These are phyloP conservation scores for Caerostris extrusa DNA, from an alignment of 1,140 invertebrate species.

Conservation along the genomic window DNA sequence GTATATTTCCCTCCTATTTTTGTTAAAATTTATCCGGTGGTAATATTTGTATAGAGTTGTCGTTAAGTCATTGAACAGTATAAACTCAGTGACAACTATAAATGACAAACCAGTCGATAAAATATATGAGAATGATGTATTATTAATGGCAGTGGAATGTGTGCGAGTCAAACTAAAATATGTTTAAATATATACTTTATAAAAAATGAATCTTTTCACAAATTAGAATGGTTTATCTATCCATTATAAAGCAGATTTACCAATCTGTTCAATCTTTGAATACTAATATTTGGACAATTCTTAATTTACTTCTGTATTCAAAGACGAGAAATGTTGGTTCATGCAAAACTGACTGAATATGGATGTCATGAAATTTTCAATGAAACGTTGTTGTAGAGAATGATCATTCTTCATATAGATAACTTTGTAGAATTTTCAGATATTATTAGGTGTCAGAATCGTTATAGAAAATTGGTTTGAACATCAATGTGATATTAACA, in stretches of 20 bases:
- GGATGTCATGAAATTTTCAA: not conserved
- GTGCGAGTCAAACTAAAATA: not conserved
- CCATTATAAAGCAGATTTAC: not conserved
- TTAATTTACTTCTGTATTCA: not conserved
- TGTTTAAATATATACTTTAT: not conserved
- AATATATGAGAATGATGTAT: not conserved
- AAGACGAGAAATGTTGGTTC: not conserved
- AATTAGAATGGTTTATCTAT: not conserved
- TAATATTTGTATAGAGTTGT: constrained; percentile 12
- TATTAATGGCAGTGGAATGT: not conserved
- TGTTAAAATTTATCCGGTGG: constrained; percentile 68
- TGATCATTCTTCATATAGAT: not conserved
- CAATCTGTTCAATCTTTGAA: not conserved
- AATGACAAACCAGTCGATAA: too few relatives aligned
- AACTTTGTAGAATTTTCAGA: not conserved
- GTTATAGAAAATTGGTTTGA: not conserved
- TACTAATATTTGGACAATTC: not conserved
- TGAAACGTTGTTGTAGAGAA: not conserved
- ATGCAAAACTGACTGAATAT: not conserved
- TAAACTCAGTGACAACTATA: not conserved
- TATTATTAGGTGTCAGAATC: not conserved
- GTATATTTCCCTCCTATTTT: constrained; percentile 48
- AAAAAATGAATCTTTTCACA: not conserved
- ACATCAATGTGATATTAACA: not conserved
- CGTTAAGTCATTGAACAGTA: not conserved